These are phyloP conservation scores for Oegoconia quadripuncta DNA, from an alignment of 2,888 invertebrate genomes.

Conservation along the genomic window DNA sequence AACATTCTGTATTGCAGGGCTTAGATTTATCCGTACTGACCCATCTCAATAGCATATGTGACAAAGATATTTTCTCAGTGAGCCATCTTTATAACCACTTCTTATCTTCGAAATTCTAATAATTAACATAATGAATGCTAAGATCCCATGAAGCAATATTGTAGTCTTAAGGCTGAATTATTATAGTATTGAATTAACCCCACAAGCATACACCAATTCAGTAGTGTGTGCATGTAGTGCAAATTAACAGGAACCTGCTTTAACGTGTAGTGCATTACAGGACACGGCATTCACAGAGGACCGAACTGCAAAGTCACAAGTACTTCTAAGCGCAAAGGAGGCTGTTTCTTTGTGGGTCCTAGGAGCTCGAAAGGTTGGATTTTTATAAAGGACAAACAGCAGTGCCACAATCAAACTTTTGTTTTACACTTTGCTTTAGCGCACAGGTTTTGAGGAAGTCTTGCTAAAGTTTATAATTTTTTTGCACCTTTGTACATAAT, in stretches of 20 bases:
- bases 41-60: no score
- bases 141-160: constrained; percentile 4
- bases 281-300: constrained; percentile 85
- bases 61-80: neutral
- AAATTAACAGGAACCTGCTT: constrained; percentile 68
- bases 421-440: constrained; percentile 36
- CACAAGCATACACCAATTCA: constrained; percentile 18
- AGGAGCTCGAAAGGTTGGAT: constrained; percentile 94
- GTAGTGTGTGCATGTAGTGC: constrained; percentile 67
- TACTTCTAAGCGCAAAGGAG: constrained; percentile 95
- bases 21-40: no score
- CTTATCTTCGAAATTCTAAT: constrained; percentile 7
- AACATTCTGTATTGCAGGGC: no score
- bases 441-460: constrained; percentile 28
- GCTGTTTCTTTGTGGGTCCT: constrained; percentile 96
- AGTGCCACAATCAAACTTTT: constrained; percentile 46
- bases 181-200: constrained; percentile 11
- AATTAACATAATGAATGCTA: constrained; percentile 22
- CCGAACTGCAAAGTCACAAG: constrained; percentile 84
- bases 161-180: neutral
- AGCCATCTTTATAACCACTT: constrained; percentile 7
- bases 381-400: constrained; percentile 45
- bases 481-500: constrained; percentile 3
- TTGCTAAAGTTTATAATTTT: constrained; percentile 20
- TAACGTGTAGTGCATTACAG: constrained; percentile 81